Base-by-base conservation (phyloP, 2,113 vertebrate genomes). In the Sebastes fasciatus region DNA sequence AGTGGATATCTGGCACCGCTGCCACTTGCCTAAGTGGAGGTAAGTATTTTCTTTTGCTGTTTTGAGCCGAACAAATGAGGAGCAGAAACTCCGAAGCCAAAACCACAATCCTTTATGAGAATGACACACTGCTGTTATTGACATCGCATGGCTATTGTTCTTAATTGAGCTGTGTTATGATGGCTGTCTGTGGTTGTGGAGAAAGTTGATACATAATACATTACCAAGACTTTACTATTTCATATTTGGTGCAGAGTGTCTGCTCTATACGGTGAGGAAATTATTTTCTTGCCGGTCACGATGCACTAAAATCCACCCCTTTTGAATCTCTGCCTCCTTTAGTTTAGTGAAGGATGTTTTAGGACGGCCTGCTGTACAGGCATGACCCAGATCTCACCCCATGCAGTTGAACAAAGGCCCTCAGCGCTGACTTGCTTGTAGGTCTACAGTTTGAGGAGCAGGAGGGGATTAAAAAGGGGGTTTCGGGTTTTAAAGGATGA, bases 401-500 rank as follows among this genome's bases (percentile, higher is more conserved):
- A 94, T 72, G 70, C 89, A 83, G 63, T 76, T 66, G 89, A 95
- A 96, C 94, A 95, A 95, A 95, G 92, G 78, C 88, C 89, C 75
- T 83, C 73, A 70, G 77, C 87, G 52, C 74, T 54, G 76, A 82
- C 79, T 68, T 86, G 67, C 90, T 34, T 82, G 80, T 72, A 82
- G 90, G 93, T 89, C 92, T 90, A 79, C 89, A 86, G 86, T 93
- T 77, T 87, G 82, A 89, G 78, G 77, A 68, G 49, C 82, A 82
- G 52, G 91, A 82, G 77, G 69, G 88, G 89, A 90, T 94, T 90
- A 85, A 90, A 88, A 80, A 84, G 63, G 74, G 77, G 90, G 84
- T 77, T 61, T 91, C 70, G 54, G 88, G 86, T 94, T 94, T 93
- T 89, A 94, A 90, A 86, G 89, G 88, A 90, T 93, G 92, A 93